Conservation (phyloP, 2,888 invertebrate genomes). For the Syritta pipiens region DNA sequence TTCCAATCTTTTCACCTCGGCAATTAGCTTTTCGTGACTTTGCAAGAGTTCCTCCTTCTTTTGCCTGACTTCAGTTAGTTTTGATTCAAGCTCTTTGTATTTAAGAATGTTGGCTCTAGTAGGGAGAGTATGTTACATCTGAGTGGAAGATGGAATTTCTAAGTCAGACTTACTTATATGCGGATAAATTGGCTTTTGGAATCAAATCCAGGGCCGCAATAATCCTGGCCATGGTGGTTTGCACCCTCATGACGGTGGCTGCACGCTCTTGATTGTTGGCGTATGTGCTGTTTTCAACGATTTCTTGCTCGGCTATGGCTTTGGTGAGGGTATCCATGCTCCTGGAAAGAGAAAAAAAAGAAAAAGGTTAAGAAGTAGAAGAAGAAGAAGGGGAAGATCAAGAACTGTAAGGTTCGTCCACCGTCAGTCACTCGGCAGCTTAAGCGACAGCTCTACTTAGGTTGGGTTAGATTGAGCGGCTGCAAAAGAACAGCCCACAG, state of each 20-base stretch:
- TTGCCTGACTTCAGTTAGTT: constrained; percentile 2
- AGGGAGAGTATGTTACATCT: not conserved
- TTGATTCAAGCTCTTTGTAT: constrained; percentile 23
- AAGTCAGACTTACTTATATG: constrained; percentile 46
- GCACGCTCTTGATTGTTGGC: constrained; percentile 40
- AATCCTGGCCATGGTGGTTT: constrained; percentile 30
- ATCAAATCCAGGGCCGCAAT: constrained; percentile 42
- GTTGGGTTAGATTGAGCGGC: no score
- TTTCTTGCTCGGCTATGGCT: constrained; percentile 44
- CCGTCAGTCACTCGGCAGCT: no score
- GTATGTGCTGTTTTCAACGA: constrained; percentile 23
- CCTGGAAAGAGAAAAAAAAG: not conserved
- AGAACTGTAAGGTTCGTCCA: no score
- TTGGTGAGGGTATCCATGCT: constrained; percentile 11
- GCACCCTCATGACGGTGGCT: constrained; percentile 13
- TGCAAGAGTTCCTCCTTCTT: constrained; percentile 13
- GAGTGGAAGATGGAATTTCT: not conserved
- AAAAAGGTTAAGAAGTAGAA: no score
- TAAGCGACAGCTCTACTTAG: no score
- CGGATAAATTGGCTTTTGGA: constrained; percentile 6
- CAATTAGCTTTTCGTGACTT: constrained; percentile 4
- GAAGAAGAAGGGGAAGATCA: no score
- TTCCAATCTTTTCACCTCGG: constrained; percentile 23
- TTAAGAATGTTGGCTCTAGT: constrained; percentile 11
- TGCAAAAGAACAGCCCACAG: no score